Conservation (phyloP, 2,888 invertebrate species). For the Slavum lentiscoides region DNA sequence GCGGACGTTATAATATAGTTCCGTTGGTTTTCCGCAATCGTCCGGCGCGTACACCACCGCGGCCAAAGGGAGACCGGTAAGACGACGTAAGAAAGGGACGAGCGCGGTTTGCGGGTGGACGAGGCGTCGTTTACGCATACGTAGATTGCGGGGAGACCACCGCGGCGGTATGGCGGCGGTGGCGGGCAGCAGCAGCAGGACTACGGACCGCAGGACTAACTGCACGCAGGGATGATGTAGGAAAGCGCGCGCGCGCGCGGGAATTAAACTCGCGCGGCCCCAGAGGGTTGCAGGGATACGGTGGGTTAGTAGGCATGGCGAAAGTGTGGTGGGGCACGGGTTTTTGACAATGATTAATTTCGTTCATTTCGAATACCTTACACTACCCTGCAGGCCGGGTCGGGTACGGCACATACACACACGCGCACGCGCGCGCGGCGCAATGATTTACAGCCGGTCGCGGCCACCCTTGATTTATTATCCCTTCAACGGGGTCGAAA, state of each 20-base stretch:
- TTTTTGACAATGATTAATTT: slow-evolving; percentile 52
- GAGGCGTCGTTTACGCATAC: background rate
- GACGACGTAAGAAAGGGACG: too few species aligned
- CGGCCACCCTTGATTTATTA: slow-evolving; percentile 51
- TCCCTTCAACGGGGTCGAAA: slow-evolving; percentile 51
- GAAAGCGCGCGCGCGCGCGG: slow-evolving; percentile 19
- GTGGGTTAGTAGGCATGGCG: slow-evolving; percentile 1
- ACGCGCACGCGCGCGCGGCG: slow-evolving; percentile 16
- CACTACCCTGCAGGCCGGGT: slow-evolving; percentile 7
- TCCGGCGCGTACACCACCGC: too few species aligned
- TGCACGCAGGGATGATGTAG: background rate
- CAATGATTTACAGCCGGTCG: slow-evolving; percentile 51
- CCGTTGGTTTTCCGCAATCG: too few species aligned
- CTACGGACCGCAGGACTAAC: too few species aligned
- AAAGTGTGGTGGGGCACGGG: slow-evolving; percentile 4
- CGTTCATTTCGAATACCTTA: slow-evolving; percentile 51
- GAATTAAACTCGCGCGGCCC: slow-evolving; percentile 45
- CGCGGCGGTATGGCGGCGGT: too few species aligned
- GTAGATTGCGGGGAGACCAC: too few species aligned
- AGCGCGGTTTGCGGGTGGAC: background rate
- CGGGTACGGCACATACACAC: slow-evolving; percentile 23
- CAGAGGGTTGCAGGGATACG: slow-evolving; percentile 10
- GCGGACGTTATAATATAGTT: too few species aligned
- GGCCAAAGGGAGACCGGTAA: too few species aligned
- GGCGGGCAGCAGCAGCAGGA: too few species aligned